Percentiles rank a stretch among this genome's conserved stretches.
These are phyloP conservation scores for Cyaniris semiargus DNA, from an alignment of 2,888 invertebrate species.

Conservation along the genomic window DNA sequence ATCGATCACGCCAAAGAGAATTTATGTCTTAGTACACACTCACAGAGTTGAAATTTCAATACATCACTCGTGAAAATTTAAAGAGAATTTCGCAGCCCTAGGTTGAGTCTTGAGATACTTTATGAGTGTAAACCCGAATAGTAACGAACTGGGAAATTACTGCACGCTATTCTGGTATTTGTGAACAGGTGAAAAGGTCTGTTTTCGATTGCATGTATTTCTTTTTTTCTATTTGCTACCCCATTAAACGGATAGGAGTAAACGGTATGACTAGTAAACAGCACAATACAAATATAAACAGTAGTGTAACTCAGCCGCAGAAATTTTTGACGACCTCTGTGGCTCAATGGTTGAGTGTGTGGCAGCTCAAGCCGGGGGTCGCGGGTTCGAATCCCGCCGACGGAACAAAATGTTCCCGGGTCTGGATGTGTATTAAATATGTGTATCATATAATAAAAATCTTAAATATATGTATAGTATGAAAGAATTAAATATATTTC, in stretches of 20 bases:
- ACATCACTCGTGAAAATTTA: conserved; percentile 49
- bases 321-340: no score
- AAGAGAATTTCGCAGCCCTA: conserved; percentile 54
- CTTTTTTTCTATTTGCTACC: conserved; percentile 52
- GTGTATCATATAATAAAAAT: no score
- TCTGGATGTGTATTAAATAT: no score
- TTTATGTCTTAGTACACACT: conserved; percentile 41
- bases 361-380: no score
- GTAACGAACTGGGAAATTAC: conserved; percentile 38
- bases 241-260: conserved; percentile 44
- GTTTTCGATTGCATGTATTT: conserved; percentile 33
- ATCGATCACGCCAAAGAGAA: conserved; percentile 37
- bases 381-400: no score
- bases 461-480: no score
- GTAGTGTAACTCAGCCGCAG: neutral
- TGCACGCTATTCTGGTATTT: conserved; percentile 37
- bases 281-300: neutral
- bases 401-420: no score
- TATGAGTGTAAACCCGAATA: conserved; percentile 50
- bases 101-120: conserved; percentile 61
- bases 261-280: conserved; percentile 36
- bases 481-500: no score
- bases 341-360: no score
- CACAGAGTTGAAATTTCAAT: conserved; percentile 45
- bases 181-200: conserved; percentile 34